These are phyloP conservation scores for Cromileptes altivelis DNA, from an alignment of 2,113 vertebrate species.

Conservation along the genomic window DNA sequence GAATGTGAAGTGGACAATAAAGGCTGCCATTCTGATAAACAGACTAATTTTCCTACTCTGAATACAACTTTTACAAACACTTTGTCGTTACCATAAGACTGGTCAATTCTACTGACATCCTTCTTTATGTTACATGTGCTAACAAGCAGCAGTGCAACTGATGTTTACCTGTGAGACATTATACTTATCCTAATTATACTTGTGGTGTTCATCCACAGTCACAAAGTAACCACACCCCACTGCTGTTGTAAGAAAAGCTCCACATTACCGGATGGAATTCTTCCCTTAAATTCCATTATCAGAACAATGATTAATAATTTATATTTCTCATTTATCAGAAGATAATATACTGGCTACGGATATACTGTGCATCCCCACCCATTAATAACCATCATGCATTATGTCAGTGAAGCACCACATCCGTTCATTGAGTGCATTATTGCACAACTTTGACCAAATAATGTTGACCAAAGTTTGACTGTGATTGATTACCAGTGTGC, in stretches of 20 bases:
- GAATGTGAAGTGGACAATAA: not conserved
- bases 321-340: too few species aligned
- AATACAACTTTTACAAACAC: not conserved
- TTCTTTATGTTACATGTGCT: not conserved
- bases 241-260: not conserved
- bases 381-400: not conserved
- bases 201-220: not conserved
- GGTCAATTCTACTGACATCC: not conserved
- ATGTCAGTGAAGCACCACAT: not conserved
- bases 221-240: not conserved
- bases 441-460: not conserved
- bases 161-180: not conserved
- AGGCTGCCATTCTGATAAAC: not conserved
- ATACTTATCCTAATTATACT: not conserved
- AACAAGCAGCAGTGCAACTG: not conserved
- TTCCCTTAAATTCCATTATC: not conserved
- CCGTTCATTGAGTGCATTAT: not conserved
- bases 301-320: not conserved
- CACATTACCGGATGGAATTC: too few species aligned
- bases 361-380: not conserved
- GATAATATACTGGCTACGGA: too few species aligned
- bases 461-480: not conserved
- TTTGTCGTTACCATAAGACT: not conserved
- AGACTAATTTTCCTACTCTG: not conserved
- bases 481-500: not conserved